phyloP scores from a whole-genome alignment of 2,113 vertebrate species.

The Cyprinodon brontotheroides region DNA sequence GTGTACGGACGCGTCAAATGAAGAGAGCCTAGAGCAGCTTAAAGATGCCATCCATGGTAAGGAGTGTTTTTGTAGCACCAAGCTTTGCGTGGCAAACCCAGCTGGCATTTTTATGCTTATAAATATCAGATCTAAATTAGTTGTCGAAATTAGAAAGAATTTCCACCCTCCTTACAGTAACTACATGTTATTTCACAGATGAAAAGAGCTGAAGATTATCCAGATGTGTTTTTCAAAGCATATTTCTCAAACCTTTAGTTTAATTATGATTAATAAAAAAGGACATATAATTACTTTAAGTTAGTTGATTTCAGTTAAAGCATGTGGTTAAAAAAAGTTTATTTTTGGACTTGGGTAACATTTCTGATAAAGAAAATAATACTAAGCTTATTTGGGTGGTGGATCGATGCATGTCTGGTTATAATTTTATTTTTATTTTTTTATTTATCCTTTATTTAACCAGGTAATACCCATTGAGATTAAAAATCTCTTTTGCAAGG shows the following conservation, averaged over 20 bases:
- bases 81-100: neutral
- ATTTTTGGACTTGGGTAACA: too few species aligned
- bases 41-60: conserved; percentile 66
- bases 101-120: neutral
- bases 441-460: too few species aligned
- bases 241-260: neutral
- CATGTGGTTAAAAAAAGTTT: too few species aligned
- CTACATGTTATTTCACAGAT: neutral
- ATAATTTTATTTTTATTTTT: too few species aligned
- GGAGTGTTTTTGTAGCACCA: neutral
- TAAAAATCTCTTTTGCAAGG: too few species aligned
- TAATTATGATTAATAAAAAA: neutral
- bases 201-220: neutral
- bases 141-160: neutral
- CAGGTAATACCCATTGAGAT: too few species aligned
- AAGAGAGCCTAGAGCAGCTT: conserved; percentile 53
- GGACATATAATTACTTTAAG: neutral
- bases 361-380: too few species aligned
- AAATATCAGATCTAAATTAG: neutral
- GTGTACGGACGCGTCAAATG: conserved; percentile 8
- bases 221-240: neutral
- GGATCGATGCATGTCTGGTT: too few species aligned
- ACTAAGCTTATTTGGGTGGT: too few species aligned
- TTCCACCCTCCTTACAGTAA: neutral
- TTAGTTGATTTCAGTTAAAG: neutral